A percentile compares a stretch with the other conserved stretches of the same genome.
phyloP scores from a whole-genome alignment of 2,797 vertebrate genomes.

The Hippocampus kuda region DNA sequence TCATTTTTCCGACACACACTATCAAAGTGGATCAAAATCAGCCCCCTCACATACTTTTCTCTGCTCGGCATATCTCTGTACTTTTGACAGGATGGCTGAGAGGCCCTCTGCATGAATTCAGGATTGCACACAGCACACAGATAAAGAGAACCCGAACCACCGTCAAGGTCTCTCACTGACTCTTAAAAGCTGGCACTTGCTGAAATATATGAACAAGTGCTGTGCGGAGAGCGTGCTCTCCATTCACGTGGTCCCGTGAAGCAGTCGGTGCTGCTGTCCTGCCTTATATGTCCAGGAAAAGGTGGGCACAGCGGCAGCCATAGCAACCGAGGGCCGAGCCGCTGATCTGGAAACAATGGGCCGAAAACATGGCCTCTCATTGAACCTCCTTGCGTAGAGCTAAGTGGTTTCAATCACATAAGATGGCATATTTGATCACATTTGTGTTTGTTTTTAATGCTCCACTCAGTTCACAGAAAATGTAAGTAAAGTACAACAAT shows the following conservation, averaged over 20 bases:
- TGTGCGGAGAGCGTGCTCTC: not conserved
- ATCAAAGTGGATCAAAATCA: constrained; percentile 49
- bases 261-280: constrained; percentile 24
- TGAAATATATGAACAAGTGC: constrained; percentile 16
- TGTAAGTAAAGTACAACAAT: not conserved
- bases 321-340: constrained; percentile 51
- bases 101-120: constrained; percentile 24
- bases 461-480: not conserved
- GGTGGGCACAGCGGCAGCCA: constrained; percentile 54
- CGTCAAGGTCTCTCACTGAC: constrained; percentile 28
- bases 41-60: constrained; percentile 27
- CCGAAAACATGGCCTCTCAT: constrained; percentile 52
- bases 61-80: constrained; percentile 27
- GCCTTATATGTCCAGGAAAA: constrained; percentile 64
- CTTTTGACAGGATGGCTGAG: constrained; percentile 33
- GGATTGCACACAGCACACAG: constrained; percentile 12
- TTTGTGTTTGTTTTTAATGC: constrained; percentile 11
- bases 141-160: constrained; percentile 21
- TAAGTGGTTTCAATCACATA: constrained; percentile 27
- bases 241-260: constrained; percentile 2
- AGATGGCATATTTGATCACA: constrained; percentile 13
- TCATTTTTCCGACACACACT: constrained; percentile 45
- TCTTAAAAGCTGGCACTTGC: constrained; percentile 30
- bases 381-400: constrained; percentile 41
- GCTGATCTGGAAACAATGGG: constrained; percentile 59